Evolutionary conservation across 2,888 invertebrate species (phyloP).

Genomic region (Calameuta pallipes): DNA sequence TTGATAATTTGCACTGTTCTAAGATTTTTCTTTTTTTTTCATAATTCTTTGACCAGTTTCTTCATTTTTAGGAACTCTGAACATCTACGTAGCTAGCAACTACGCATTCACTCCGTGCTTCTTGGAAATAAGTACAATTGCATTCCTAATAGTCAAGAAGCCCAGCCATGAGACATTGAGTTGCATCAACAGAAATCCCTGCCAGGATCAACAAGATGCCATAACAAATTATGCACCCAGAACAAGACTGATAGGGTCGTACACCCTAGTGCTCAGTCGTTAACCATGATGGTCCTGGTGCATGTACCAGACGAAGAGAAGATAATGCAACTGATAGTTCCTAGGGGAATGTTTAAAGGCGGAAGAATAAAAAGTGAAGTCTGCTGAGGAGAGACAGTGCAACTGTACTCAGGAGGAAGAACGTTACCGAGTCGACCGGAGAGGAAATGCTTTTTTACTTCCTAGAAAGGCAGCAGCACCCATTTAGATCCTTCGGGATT

Average conservation of each 20-base stretch:
- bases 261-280: slow-evolving; percentile 17
- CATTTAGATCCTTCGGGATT: not conserved
- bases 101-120: not conserved
- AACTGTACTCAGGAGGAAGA: not conserved
- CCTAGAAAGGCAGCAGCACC: not conserved
- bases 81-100: not conserved
- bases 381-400: not conserved
- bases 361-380: not conserved
- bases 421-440: not conserved
- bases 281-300: not conserved
- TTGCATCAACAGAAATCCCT: slow-evolving; percentile 51
- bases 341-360: not conserved
- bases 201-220: slow-evolving; percentile 57
- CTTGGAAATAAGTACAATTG: slow-evolving; percentile 22
- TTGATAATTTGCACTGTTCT: not conserved
- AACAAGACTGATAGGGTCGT: slow-evolving; percentile 36
- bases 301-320: not conserved
- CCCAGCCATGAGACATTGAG: slow-evolving; percentile 28
- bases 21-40: not conserved
- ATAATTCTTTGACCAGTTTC: not conserved
- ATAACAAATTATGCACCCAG: slow-evolving; percentile 30
- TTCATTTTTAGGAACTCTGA: not conserved
- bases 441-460: not conserved
- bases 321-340: not conserved
- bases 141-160: slow-evolving; percentile 32